phyloP scores from a whole-genome alignment of 2,888 invertebrate species.

The Acrobasis repandana region DNA sequence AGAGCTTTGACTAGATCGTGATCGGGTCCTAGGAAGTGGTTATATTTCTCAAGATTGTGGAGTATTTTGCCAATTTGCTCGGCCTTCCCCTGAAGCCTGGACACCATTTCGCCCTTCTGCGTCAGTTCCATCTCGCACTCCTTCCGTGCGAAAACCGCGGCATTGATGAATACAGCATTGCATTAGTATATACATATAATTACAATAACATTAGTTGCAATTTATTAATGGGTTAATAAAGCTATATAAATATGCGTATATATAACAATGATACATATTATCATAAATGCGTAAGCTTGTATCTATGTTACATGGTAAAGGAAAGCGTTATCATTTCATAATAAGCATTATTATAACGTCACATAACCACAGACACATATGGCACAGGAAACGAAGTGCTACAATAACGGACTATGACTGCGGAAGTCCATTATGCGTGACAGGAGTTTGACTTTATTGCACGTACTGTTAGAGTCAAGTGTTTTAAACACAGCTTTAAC shows the following conservation, averaged over 20 bases:
- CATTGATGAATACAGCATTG: slow-evolving; percentile 74
- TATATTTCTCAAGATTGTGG: slow-evolving; percentile 94
- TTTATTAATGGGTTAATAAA: slow-evolving; percentile 17
- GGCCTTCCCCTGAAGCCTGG: slow-evolving; percentile 96
- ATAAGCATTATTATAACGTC: background rate
- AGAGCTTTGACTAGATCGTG: slow-evolving; percentile 80
- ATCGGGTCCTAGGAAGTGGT: slow-evolving; percentile 86
- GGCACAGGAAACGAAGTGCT: slow-evolving; percentile 21
- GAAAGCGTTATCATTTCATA: background rate
- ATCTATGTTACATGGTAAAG: background rate
- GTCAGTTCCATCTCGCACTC: slow-evolving; percentile 97
- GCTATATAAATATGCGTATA: slow-evolving; percentile 8
- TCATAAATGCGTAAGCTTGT: background rate
- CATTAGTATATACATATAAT: slow-evolving; percentile 57
- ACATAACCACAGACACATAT: slow-evolving; percentile 37
- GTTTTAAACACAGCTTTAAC: background rate
- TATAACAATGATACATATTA: background rate
- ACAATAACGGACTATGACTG: background rate
- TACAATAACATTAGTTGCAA: slow-evolving; percentile 20
- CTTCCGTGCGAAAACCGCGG: slow-evolving; percentile 82
- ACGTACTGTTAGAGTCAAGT: background rate
- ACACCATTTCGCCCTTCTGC: slow-evolving; percentile 97
- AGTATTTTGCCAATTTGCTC: slow-evolving; percentile 97
- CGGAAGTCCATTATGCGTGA: slow-evolving; percentile 16
- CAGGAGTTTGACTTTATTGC: background rate